Evolutionary conservation across 2,888 invertebrate species (phyloP), one percentile per base, ranked within the genome.

Genomic region (Archips xylosteana): DNA sequence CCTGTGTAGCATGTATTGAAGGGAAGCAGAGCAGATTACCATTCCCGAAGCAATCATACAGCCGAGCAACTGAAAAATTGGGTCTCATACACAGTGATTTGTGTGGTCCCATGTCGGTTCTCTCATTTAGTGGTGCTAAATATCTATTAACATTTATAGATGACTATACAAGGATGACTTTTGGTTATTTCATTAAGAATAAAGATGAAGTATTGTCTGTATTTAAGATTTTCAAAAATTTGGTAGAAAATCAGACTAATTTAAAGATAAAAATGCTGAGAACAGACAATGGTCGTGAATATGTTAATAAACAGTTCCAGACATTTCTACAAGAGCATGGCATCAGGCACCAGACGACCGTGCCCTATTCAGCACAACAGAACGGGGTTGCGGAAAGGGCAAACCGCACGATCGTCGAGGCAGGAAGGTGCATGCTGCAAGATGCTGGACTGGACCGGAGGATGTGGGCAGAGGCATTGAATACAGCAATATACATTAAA

Each of bases 101-200:
- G 23, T 23, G 23, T 23, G 23, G 23, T 23, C 23, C 23, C 23
- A 23, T 23, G 23, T 23, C 23, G 1, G 2, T 36, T 45, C 13
- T n/a, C 12, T 64, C 51, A 6, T 6, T 64, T 34, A 32, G 64
- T 51, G 64, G 64, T 34, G 13, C 59, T 36, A 32, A 13, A 15
- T 64, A 64, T 9, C n/a, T 64, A 8, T 36, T 64, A 13, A 47
- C 47, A 0, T 64, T 64, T 10, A 64, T 64, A 47, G 62, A 62
- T 15, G 62, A 62, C 15, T 42, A n/a, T n/a, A 8, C 62, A 2
- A 2, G 62, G 45, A 45, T 45, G 10, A 62, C 62, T 23, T 62
- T 45, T 62, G 62, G 45, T 6, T 62, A 62, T 23, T 62, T 62
- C 23, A 45, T 62, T 45, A 45, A n/a, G 23, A 8, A 8, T 15